Conservation (phyloP, 2,797 vertebrate genomes). For the Crax fasciolata region DNA sequence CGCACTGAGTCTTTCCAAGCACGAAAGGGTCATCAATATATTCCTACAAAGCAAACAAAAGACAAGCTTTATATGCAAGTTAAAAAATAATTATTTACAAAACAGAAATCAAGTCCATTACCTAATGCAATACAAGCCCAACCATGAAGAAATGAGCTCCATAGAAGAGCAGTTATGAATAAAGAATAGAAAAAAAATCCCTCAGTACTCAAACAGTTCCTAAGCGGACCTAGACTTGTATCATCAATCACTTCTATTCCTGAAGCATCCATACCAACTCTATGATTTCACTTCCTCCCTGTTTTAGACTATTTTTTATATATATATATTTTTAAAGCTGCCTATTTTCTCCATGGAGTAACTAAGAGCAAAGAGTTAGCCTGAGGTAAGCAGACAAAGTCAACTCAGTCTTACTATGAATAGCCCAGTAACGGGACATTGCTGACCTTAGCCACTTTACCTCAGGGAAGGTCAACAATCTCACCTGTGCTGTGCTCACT, state of each 20-base stretch:
- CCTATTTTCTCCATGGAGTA: not conserved
- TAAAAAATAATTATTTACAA: not conserved
- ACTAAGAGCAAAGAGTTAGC: not conserved
- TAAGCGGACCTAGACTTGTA: not conserved
- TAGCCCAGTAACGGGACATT: not conserved
- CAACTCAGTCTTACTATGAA: not conserved
- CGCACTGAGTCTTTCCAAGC: not conserved
- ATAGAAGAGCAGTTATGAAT: not conserved
- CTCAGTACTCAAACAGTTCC: not conserved
- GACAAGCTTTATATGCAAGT: not conserved
- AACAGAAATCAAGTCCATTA: not conserved
- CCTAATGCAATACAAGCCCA: not conserved
- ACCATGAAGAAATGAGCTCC: accelerated
- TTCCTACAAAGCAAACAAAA: not conserved
- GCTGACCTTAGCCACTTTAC: not conserved
- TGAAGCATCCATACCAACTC: not conserved
- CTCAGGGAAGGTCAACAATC: not conserved
- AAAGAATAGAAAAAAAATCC: not conserved
- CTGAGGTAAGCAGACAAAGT: not conserved
- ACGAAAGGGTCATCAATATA: not conserved
- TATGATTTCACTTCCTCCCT: not conserved
- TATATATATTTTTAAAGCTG: not conserved
- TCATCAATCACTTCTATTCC: not conserved
- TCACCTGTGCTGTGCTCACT: not conserved
- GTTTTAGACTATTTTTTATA: not conserved